A percentile compares a stretch with the other conserved stretches of the same genome.
phyloP scores from a whole-genome alignment of 2,888 invertebrate genomes.

The Ennomos fuscantarius region DNA sequence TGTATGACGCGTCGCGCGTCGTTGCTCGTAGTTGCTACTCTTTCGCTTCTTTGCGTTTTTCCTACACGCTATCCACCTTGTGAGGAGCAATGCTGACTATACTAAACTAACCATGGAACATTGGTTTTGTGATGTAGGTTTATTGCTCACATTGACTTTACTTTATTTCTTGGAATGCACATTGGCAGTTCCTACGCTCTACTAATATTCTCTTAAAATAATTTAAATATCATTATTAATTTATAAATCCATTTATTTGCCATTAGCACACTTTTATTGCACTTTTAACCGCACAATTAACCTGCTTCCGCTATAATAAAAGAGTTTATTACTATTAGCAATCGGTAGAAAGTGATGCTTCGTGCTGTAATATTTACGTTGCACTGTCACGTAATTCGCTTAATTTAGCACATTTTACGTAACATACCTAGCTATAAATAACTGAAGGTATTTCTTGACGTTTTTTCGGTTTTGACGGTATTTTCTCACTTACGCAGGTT shows the following conservation, averaged over 20 bases:
- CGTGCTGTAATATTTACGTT: slow-evolving; percentile 31
- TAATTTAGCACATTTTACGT: slow-evolving; percentile 20
- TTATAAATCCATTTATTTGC: slow-evolving; percentile 29
- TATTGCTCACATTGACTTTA: slow-evolving; percentile 21
- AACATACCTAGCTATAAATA: slow-evolving; percentile 13
- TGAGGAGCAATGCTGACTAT: slow-evolving; percentile 24
- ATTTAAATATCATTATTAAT: slow-evolving; percentile 12
- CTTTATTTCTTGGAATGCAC: slow-evolving; percentile 11
- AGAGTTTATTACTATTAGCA: slow-evolving; percentile 41
- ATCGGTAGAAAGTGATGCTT: slow-evolving; percentile 52
- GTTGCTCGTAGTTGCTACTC: slow-evolving; percentile 57
- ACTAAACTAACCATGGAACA: slow-evolving; percentile 31
- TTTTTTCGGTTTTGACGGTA: no score
- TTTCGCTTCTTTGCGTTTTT: slow-evolving; percentile 52
- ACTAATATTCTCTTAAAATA: neutral
- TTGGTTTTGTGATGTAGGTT: slow-evolving; percentile 33
- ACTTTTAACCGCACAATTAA: slow-evolving; percentile 41
- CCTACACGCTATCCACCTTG: slow-evolving; percentile 35
- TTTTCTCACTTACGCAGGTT: slow-evolving; percentile 1
- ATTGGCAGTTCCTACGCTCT: slow-evolving; percentile 4
- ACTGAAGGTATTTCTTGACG: slow-evolving; percentile 1
- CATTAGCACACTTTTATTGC: slow-evolving; percentile 50
- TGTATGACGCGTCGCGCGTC: slow-evolving; percentile 58
- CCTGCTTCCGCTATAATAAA: slow-evolving; percentile 48
- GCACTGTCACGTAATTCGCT: slow-evolving; percentile 22